Percentiles rank a stretch among this genome's conserved stretches.
Conservation (phyloP, 2,113 vertebrate species). For the Perca schrenkii region DNA sequence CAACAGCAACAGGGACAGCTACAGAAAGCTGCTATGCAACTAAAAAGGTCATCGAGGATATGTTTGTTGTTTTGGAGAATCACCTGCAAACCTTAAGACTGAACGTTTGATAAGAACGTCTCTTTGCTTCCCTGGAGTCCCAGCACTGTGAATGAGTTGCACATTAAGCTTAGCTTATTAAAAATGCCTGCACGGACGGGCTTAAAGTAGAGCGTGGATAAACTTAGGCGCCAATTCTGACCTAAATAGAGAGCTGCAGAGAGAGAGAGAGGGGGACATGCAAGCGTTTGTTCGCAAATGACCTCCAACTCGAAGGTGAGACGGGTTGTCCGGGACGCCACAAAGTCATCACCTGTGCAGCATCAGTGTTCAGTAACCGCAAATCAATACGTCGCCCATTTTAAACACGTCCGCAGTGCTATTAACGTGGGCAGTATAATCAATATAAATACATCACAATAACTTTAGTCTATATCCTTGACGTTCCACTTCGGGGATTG, state of each 20-base stretch:
- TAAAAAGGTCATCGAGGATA: constrained; percentile 3
- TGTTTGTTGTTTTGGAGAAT: not conserved
- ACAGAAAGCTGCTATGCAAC: not conserved
- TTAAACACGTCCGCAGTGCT: not conserved
- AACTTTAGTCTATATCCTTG: not conserved
- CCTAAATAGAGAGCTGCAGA: constrained; percentile 59
- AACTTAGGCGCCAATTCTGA: constrained; percentile 39
- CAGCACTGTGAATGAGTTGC: not conserved
- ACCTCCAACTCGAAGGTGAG: constrained; percentile 8
- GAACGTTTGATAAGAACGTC: not conserved
- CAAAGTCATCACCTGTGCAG: not conserved
- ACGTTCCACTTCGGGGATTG: not conserved
- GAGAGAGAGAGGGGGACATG: constrained; percentile 3
- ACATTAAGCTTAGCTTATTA: constrained; percentile 28
- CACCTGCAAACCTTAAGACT: not conserved
- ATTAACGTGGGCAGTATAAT: not conserved
- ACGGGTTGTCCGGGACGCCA: not conserved
- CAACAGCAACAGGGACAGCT: not conserved
- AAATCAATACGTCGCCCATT: constrained; percentile 32
- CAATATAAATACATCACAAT: not conserved
- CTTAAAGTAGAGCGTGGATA: constrained; percentile 57
- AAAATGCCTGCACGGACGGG: constrained; percentile 23
- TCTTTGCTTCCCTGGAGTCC: not conserved
- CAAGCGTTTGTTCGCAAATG: constrained; percentile 49
- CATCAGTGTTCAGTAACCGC: constrained; percentile 26